phyloP scores from a whole-genome alignment of 1,140 invertebrate species.

The Drosophila parvula region DNA sequence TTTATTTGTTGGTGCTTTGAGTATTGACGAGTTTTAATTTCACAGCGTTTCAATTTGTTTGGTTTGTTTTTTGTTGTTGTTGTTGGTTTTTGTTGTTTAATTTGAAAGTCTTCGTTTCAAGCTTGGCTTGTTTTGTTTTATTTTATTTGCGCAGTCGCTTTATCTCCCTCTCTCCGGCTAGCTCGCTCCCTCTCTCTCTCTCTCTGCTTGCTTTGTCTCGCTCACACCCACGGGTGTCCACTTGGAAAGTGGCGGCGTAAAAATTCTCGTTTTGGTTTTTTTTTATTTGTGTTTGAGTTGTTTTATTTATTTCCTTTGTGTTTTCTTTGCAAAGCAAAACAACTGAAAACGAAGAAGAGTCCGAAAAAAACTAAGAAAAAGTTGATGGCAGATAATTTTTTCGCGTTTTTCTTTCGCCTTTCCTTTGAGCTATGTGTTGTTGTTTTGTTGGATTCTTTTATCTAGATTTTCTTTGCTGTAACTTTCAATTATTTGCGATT shows the following conservation, averaged over 20 bases:
- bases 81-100: constrained; percentile 68
- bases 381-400: constrained; percentile 63
- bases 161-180: constrained; percentile 52
- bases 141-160: constrained; percentile 75
- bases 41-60: constrained; percentile 81
- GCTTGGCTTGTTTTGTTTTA: constrained; percentile 70
- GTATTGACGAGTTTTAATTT: constrained; percentile 82
- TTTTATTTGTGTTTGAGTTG: constrained; percentile 21
- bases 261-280: constrained; percentile 36
- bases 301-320: constrained; percentile 27
- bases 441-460: constrained; percentile 50
- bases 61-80: constrained; percentile 72
- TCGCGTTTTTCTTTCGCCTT: constrained; percentile 62
- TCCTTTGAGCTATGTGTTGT: constrained; percentile 75
- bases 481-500: constrained; percentile 66
- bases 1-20: constrained; percentile 72
- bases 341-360: constrained; percentile 67
- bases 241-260: constrained; percentile 27
- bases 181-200: constrained; percentile 26
- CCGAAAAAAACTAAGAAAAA: constrained; percentile 75
- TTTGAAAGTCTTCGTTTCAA: constrained; percentile 82
- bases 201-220: constrained; percentile 39
- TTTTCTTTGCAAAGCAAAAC: constrained; percentile 54
- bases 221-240: constrained; percentile 47
- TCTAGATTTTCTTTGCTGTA: constrained; percentile 50